A percentile compares a stretch with the other conserved stretches of the same genome.
These are phyloP conservation scores for Danio jaintianensis DNA, from an alignment of 2,797 vertebrate species.

Conservation along the genomic window DNA sequence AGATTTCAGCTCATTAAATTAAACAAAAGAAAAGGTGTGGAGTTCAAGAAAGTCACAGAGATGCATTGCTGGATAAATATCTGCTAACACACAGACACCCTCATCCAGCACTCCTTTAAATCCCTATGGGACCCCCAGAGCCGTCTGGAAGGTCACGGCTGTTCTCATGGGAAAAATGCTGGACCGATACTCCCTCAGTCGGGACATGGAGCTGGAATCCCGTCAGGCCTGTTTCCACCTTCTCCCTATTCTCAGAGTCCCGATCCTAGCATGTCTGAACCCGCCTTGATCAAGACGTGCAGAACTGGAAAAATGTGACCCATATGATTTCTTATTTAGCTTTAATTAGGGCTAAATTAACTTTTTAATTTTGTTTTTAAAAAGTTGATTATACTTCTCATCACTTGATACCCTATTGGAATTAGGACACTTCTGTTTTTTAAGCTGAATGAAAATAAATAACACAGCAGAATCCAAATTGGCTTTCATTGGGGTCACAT, in stretches of 20 bases:
- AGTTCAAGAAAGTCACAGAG: not conserved
- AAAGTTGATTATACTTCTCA: not conserved
- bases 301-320: constrained; percentile 61
- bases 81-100: constrained; percentile 21
- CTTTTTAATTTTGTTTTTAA: not conserved
- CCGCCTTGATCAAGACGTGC: constrained; percentile 73
- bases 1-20: not conserved
- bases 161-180: constrained; percentile 63
- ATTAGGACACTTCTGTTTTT: not conserved
- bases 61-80: not conserved
- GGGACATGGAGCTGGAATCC: constrained; percentile 59
- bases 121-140: constrained; percentile 20
- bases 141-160: constrained; percentile 20
- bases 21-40: not conserved
- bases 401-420: not conserved
- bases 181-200: constrained; percentile 60
- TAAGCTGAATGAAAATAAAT: not conserved
- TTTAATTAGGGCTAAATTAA: constrained; percentile 4
- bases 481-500: not conserved
- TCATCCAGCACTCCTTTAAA: not conserved
- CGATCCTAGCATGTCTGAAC: constrained; percentile 58
- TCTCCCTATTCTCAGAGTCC: constrained; percentile 54
- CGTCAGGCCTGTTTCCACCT: constrained; percentile 61
- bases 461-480: not conserved
- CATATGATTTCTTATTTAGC: constrained; percentile 12